Base-by-base conservation (phyloP, 1,140 invertebrate species). In the Orius laevigatus region DNA sequence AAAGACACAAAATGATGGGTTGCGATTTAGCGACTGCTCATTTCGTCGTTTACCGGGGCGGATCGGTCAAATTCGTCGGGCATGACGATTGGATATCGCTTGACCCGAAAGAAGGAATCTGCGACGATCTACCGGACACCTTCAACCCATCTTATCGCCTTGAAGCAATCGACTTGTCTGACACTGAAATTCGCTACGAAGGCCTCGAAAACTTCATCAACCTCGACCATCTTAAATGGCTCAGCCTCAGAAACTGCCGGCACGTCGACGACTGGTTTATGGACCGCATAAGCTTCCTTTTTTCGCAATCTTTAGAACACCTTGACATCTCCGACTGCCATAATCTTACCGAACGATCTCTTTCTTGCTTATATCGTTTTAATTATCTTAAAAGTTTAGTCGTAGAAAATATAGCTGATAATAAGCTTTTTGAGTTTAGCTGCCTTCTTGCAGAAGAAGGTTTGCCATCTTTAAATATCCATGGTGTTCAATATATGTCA, bases 251-350 rank as follows among this genome's bases (percentile, higher is more conserved):
- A 53, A 69, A 74, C 44, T 79, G 78, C 53, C 55, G 61, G 39
- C 55, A 68, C 35, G 66, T 89, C 46, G 76, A 88, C 65, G 83
- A 88, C 59, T 90, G 82, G 80, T 76, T 71, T 50, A 52, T 89
- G 43, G 79, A 82, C 59, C 69, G 70, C 51, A 62, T 87, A 19
- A 61, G 68, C 20, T 63, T 68, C 33, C 62, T 73, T n/a, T 75
- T 74, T 51, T 61, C 58, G 42, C 61, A 72, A 11, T 66, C 62
- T 11, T 58, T 90, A 15, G 70, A 85, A 57, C 73, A 82, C 52
- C 62, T 90, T 5, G 82, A 90, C 63, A 57, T 90, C 1, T 76
- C 77, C 50, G 67, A 73, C 39, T 85, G 82, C 59, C 64, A 68
- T 6, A 62, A 67, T 14, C 62, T 87, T 19, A 76, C 78, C 2